Evolutionary conservation across 1,140 invertebrate genomes (phyloP), one percentile per base, ranked within the genome.

Genomic region (Eumaeus atala): DNA sequence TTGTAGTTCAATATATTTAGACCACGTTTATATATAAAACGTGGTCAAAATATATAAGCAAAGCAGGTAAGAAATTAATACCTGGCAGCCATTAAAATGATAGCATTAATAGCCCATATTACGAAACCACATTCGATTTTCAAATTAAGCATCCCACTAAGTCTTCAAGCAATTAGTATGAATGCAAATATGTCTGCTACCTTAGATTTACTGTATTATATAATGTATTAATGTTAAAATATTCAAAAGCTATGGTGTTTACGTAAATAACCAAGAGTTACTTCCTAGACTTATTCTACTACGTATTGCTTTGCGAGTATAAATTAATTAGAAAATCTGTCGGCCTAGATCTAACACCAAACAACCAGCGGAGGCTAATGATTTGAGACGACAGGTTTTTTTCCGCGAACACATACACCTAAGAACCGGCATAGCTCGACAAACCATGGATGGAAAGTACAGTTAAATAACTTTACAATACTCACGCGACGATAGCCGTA

Each of bases 381-480:
- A 76, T 73, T 70, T 64, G 73, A 67, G 66, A 75, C 71, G 64
- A 71, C 66, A 68, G 67, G 72, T 77, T 74, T 80, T 79, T 80
- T 80, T 80, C 72, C 72, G 80, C 76, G 72, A 84, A 79, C 71
- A 66, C 66, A 59, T 65, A 63, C 67, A 70, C 68, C 72, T 70
- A 65, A 71, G 69, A 74, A 74, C 67, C 67, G 70, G 65, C 72
- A 64, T 71, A 66, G 68, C 64, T 70, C 62, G 61, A 66, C 67
- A 73, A 74, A 74, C 74, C 67, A 76, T 77, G 66, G 73, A 73
- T 72, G 65, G 77, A 83, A 80, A 77, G 73, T 78, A 84, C 77
- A 76, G 80, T 84, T 84, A 82, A 74, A 77, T 72, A 74, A 72
- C 68, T 70, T 74, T 71, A 70, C 74, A 53, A 75, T 78, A 81